Evolutionary conservation across 1,140 invertebrate species (phyloP).

Genomic region (Drosophila bocqueti): DNA sequence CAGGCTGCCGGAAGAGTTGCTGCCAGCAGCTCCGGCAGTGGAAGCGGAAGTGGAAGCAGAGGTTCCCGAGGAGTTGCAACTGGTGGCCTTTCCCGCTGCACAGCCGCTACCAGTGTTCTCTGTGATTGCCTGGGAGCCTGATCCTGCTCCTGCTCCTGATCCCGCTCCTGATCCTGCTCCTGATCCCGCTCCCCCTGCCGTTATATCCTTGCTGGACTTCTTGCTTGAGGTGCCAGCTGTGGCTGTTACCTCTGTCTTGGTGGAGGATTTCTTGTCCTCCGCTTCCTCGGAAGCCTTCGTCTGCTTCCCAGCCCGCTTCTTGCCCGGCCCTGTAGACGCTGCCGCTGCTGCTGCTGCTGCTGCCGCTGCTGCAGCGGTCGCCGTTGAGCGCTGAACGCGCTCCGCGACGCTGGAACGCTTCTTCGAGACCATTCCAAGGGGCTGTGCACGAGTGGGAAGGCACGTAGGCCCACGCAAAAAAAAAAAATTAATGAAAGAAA

Average conservation of each 20-base stretch:
- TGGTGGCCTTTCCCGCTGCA: slow-evolving; percentile 6
- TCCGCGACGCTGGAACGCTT: slow-evolving; percentile 74
- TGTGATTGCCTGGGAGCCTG: not conserved
- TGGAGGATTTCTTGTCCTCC: slow-evolving; percentile 53
- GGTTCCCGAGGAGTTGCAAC: not conserved
- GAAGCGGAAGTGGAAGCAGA: not conserved
- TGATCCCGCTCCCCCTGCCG: slow-evolving; percentile 2
- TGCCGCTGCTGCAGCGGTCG: slow-evolving; percentile 39
- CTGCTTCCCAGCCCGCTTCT: slow-evolving; percentile 63
- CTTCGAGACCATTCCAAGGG: slow-evolving; percentile 73
- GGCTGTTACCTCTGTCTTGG: slow-evolving; percentile 13
- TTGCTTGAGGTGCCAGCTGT: slow-evolving; percentile 14
- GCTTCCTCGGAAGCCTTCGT: slow-evolving; percentile 52
- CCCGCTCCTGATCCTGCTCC: not conserved
- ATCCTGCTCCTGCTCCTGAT: not conserved
- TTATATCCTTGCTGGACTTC: slow-evolving; percentile 32
- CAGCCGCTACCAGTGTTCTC: slow-evolving; percentile 7
- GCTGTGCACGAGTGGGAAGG: slow-evolving; percentile 20
- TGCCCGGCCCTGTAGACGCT: slow-evolving; percentile 24
- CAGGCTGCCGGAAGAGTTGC: not conserved
- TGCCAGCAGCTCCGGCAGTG: not conserved
- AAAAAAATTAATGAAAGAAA: not conserved
- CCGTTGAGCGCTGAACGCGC: slow-evolving; percentile 67
- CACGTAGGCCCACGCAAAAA: slow-evolving; percentile 14
- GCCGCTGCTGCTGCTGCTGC: slow-evolving; percentile 11